Evolutionary conservation across 64 coral and sea anemone species (phyloP), one percentile per base, ranked within the genome.

Genomic region (Cladopsammia gracilis): DNA sequence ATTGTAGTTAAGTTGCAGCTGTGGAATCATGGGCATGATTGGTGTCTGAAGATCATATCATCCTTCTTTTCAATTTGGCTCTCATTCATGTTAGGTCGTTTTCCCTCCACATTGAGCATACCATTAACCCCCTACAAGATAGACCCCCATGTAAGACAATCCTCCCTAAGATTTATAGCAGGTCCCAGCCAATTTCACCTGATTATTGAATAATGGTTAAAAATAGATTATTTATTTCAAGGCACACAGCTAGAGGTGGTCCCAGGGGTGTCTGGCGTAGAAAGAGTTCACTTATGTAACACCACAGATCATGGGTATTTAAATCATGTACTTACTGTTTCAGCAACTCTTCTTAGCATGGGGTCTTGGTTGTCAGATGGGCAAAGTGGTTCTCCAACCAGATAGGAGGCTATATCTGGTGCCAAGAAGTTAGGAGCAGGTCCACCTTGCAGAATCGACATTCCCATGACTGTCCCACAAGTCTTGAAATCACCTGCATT

Each of bases 391-490:
- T 85, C 82, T 57, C 77, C 86, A 93, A 83, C 61, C 42, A 96
- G 57, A 89, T 93, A 90, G 52, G 64, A n/a, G 46, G 87, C 89
- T 10, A 96, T 54, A 52, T 72, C 64, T 79, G 64, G 26, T 65
- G 67, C 51, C 44, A 91, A 74, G 14, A 96, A 91, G 69, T 91
- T 86, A 70, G 94, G 88, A 64, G 94, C 82, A 53, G 81, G 89
- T 12, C 89, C 82, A 87, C 68, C 66, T 71, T 96, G 82, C 44
- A 91, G 56, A 10, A 96, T 69, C 15, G 89, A 91, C 89, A 92
- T 91, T 90, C 56, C 79, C 72, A 86, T 95, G 58, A 89, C 67
- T 91, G 90, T 68, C 22, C 93, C 93, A 45, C 70, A 87, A 54
- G 69, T 49, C 62, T 86, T 85, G 65, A 86, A 95, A 76, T 95